Percentiles rank a stretch among this genome's conserved stretches.
Conservation (phyloP, 2,113 vertebrate genomes). For the Candoia aspera region DNA sequence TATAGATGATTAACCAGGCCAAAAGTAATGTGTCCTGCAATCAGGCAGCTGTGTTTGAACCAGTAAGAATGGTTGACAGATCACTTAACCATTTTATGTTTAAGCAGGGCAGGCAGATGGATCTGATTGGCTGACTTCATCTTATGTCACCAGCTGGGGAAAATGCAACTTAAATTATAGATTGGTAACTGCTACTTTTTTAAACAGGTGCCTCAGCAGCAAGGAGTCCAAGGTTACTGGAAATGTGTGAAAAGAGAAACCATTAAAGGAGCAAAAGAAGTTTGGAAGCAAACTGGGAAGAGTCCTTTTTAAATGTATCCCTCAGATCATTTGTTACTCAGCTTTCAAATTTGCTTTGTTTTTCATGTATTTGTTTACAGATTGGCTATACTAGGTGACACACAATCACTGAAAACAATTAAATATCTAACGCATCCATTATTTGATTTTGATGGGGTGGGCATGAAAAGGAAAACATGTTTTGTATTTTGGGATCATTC, state of each 20-base stretch:
- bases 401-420: slow-evolving; percentile 38
- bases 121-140: not conserved
- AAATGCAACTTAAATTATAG: not conserved
- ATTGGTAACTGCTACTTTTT: slow-evolving; percentile 4
- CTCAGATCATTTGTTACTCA: slow-evolving; percentile 14
- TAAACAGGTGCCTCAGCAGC: slow-evolving; percentile 85
- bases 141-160: not conserved
- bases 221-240: slow-evolving; percentile 89
- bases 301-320: slow-evolving; percentile 78
- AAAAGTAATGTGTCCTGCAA: not conserved
- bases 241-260: slow-evolving; percentile 96
- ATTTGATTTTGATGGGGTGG: slow-evolving; percentile 20
- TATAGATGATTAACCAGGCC: not conserved
- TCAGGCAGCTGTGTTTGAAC: not conserved
- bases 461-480: not conserved
- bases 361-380: slow-evolving; percentile 57
- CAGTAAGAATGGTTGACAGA: not conserved
- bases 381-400: slow-evolving; percentile 32
- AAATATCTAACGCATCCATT: slow-evolving; percentile 38
- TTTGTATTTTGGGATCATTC: not conserved
- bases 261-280: slow-evolving; percentile 90
- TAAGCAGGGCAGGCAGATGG: not conserved
- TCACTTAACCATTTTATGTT: not conserved
- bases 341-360: slow-evolving; percentile 14
- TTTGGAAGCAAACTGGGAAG: slow-evolving; percentile 78